These are phyloP conservation scores for Drosophila atroscutellata DNA, from an alignment of 2,888 invertebrate species.

Conservation along the genomic window DNA sequence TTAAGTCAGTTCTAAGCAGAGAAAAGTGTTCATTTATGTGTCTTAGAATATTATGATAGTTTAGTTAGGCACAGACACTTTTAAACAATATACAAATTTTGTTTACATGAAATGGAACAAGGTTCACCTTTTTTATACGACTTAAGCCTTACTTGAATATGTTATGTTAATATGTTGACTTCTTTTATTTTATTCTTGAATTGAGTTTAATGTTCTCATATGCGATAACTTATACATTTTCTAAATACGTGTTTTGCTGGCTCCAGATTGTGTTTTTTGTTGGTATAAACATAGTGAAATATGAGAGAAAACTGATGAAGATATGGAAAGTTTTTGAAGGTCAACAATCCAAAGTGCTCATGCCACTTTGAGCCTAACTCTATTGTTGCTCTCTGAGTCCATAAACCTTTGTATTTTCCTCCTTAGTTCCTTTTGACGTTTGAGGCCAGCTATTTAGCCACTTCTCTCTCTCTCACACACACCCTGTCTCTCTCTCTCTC, in stretches of 20 bases:
- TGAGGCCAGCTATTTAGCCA: constrained; percentile 19
- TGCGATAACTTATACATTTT: not conserved
- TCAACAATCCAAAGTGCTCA: not conserved
- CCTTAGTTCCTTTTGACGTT: not conserved
- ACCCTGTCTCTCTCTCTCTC: not conserved
- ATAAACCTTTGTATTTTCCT: not conserved
- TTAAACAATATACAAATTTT: not conserved
- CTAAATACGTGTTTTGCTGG: no score
- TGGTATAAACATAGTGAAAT: not conserved
- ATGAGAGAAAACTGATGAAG: not conserved
- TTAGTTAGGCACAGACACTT: no score
- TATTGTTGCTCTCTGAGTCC: not conserved
- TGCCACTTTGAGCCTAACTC: not conserved
- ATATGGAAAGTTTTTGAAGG: not conserved
- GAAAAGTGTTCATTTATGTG: not conserved
- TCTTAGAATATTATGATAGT: no score
- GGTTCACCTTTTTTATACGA: not conserved
- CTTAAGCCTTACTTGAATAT: not conserved
- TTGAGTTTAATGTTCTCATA: not conserved
- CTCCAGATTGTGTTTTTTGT: no score
- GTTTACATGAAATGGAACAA: not conserved
- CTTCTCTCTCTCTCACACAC: not conserved
- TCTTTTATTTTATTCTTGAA: not conserved
- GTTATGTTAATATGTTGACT: not conserved
- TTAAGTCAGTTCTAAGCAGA: not conserved